Conservation (phyloP, 2,797 vertebrate species). For the Coendou prehensilis region DNA sequence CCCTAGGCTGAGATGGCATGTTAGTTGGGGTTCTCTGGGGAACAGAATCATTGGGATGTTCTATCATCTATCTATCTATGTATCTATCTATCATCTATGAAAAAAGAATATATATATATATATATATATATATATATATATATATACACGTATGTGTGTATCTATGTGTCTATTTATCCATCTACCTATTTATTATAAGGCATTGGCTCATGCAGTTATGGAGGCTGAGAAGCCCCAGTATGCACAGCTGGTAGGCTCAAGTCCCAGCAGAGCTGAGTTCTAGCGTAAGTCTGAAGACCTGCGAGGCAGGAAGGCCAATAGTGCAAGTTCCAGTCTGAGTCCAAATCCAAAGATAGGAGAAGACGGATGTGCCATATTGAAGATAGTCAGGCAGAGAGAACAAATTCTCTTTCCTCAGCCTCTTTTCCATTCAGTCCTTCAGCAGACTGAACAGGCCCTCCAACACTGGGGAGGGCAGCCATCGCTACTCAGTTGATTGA, state of each 20-base stretch:
- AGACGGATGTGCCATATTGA: accelerated
- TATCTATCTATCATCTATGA: neutral
- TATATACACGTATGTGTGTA: neutral
- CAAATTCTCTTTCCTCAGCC: neutral
- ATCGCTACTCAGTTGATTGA: neutral
- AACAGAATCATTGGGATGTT: neutral
- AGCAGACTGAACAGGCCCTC: neutral
- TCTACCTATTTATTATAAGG: neutral
- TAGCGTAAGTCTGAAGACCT: neutral
- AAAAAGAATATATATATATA: neutral
- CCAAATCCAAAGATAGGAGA: neutral
- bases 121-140: too few relatives aligned
- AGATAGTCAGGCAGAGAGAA: neutral
- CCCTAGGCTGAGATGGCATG: neutral
- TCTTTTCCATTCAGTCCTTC: neutral
- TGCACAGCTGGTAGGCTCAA: too few relatives aligned
- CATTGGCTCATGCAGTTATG: neutral
- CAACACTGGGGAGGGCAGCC: neutral
- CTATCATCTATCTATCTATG: neutral
- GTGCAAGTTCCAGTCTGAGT: neutral
- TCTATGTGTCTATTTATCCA: neutral
- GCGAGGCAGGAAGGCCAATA: neutral
- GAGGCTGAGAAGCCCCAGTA: neutral
- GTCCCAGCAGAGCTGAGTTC: neutral
- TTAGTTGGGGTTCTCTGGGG: neutral